A percentile compares a stretch with the other conserved stretches of the same genome.
phyloP scores from a whole-genome alignment of 2,113 vertebrate species.

The Bagarius yarrelli region DNA sequence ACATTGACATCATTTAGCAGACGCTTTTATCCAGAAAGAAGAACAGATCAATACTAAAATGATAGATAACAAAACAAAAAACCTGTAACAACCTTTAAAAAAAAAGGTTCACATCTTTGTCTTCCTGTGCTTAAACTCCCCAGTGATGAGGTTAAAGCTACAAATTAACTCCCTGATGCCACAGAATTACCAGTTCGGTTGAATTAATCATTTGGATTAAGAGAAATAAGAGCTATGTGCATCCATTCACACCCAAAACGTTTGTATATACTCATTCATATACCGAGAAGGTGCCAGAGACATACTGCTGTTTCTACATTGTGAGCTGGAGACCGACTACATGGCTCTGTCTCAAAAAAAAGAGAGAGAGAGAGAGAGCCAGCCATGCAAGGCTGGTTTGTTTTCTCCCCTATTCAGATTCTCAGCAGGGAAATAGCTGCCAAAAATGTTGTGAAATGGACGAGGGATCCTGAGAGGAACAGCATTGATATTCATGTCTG shows the following conservation, averaged over 20 bases:
- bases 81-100: no score
- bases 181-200: background rate
- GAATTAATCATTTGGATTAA: no score
- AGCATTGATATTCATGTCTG: slow-evolving; percentile 37
- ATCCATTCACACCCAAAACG: background rate
- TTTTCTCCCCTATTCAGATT: slow-evolving; percentile 38
- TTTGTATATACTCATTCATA: background rate
- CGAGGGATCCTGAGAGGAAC: slow-evolving; percentile 33
- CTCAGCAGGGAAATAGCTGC: slow-evolving; percentile 42
- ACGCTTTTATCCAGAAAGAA: background rate
- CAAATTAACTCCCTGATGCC: background rate
- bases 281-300: slow-evolving; percentile 33
- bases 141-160: background rate
- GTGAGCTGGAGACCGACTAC: slow-evolving; percentile 31
- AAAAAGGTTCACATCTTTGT: no score
- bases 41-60: no score
- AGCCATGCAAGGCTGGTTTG: slow-evolving; percentile 21
- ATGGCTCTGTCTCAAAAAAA: slow-evolving; percentile 38
- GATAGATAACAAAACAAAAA: no score
- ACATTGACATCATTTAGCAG: background rate
- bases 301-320: slow-evolving; percentile 37
- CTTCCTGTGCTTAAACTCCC: background rate
- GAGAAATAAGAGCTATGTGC: background rate
- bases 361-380: background rate
- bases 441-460: slow-evolving; percentile 43